Evolutionary conservation across 2,888 invertebrate genomes (phyloP).

Genomic region (Sphaerophoria rueppellii): DNA sequence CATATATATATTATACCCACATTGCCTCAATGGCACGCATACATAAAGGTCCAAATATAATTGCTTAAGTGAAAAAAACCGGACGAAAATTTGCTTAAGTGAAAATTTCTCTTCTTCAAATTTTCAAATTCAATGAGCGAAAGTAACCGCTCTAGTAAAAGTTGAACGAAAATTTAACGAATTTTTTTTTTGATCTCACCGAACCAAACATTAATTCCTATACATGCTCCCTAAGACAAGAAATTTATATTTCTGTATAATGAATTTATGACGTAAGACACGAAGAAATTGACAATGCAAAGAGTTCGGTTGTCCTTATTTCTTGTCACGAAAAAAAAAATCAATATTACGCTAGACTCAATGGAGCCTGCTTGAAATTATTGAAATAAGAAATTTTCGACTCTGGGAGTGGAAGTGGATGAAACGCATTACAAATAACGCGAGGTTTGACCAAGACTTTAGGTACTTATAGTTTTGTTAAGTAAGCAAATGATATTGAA

Average conservation of each 20-base stretch:
- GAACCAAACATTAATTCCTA: background rate
- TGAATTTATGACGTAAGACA: conserved; percentile 35
- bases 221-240: background rate
- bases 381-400: background rate
- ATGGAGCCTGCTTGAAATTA: conserved; percentile 16
- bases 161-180: too few species aligned
- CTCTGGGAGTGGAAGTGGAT: background rate
- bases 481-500: too few species aligned
- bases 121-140: too few species aligned
- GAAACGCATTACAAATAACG: too few species aligned
- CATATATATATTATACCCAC: too few species aligned
- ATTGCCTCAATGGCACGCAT: too few species aligned
- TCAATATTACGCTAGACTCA: conserved; percentile 50
- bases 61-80: too few species aligned
- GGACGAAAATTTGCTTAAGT: too few species aligned
- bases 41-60: too few species aligned
- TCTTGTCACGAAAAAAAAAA: conserved; percentile 23
- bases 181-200: too few species aligned
- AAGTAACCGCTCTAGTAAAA: too few species aligned
- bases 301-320: conserved; percentile 32
- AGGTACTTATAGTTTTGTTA: background rate
- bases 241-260: background rate
- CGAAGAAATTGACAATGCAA: conserved; percentile 31
- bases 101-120: too few species aligned
- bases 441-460: background rate